phyloP scores from a whole-genome alignment of 2,113 vertebrate species.

The Cyanocitta stelleri region DNA sequence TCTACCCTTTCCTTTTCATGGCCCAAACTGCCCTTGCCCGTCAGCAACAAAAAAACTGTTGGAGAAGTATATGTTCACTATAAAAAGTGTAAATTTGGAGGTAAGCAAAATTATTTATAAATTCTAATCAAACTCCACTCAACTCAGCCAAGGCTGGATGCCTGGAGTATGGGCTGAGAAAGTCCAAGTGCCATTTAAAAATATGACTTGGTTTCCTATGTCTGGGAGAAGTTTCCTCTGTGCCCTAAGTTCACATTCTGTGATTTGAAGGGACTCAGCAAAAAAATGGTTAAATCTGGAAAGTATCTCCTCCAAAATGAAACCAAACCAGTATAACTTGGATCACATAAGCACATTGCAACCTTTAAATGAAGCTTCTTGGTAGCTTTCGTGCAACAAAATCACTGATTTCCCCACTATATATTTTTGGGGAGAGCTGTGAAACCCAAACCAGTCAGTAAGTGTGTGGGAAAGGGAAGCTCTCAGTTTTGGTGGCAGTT shows the following conservation, averaged over 20 bases:
- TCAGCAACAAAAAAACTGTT: neutral
- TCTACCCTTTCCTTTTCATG: neutral
- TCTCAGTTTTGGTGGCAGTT: neutral
- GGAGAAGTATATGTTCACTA: neutral
- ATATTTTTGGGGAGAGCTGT: neutral
- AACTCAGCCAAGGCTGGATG: neutral
- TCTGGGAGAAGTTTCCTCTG: neutral
- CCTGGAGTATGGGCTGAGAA: neutral
- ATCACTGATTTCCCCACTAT: rapidly evolving
- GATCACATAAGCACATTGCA: neutral
- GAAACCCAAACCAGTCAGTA: neutral
- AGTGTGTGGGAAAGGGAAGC: neutral
- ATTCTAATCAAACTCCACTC: neutral
- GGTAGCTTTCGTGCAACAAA: neutral
- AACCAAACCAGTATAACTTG: neutral
- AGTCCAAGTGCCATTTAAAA: neutral
- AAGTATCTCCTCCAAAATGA: neutral
- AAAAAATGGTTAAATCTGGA: neutral
- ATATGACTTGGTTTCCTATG: neutral
- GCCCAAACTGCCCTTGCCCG: neutral
- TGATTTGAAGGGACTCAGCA: neutral
- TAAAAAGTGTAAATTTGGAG: neutral
- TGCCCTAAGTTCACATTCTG: rapidly evolving
- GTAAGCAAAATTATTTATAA: neutral
- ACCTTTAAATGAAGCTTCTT: neutral